Conservation (phyloP, 2,797 vertebrate genomes). For the Helarctos malayanus region DNA sequence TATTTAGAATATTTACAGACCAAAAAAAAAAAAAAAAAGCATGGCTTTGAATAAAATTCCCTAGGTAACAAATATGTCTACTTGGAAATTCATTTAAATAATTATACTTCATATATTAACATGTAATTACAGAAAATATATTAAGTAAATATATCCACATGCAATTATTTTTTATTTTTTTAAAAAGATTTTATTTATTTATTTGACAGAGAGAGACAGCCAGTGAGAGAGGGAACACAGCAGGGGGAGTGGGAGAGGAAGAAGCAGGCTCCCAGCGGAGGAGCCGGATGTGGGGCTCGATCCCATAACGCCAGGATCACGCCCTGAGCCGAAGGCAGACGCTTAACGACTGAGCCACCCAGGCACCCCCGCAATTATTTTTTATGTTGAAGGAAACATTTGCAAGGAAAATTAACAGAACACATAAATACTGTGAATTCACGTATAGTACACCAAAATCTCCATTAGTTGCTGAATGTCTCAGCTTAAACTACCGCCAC, state of each 20-base stretch:
- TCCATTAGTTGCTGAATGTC: background rate
- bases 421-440: background rate
- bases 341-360: no score
- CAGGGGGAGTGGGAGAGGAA: no score
- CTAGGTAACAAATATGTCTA: background rate
- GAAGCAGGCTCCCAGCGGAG: no score
- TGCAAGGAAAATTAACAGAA: slow-evolving; percentile 18
- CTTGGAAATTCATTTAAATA: slow-evolving; percentile 21
- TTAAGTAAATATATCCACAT: background rate
- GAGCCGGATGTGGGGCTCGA: no score
- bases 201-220: no score
- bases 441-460: background rate
- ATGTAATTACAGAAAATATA: background rate
- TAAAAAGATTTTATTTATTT: no score
- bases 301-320: no score
- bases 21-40: background rate
- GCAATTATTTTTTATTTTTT: background rate
- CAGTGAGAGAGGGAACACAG: no score
- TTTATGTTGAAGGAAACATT: background rate
- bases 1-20: background rate
- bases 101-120: background rate
- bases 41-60: background rate
- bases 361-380: background rate
- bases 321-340: no score
- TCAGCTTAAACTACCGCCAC: background rate